These are phyloP conservation scores for Eupithecia vulgata DNA, from an alignment of 2,888 invertebrate genomes.

Conservation along the genomic window DNA sequence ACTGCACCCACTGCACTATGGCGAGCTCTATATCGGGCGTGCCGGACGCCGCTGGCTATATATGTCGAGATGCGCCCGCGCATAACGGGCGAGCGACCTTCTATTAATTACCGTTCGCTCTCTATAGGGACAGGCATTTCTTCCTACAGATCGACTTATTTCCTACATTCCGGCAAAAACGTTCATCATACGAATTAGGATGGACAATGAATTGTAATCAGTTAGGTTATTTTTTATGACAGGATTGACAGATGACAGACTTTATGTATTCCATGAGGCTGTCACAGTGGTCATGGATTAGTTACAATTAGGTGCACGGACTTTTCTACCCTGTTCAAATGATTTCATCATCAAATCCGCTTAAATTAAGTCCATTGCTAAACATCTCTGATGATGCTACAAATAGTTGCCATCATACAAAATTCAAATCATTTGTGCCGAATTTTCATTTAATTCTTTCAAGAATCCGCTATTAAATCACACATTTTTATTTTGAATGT, in stretches of 20 bases:
- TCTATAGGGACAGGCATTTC: constrained; percentile 60
- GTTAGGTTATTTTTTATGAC: not conserved
- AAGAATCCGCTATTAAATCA: not conserved
- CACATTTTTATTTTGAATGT: not conserved
- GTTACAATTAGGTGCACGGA: not conserved
- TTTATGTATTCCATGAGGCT: not conserved
- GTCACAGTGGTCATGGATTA: not conserved
- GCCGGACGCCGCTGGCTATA: constrained; percentile 69
- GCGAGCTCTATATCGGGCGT: constrained; percentile 63
- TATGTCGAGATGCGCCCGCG: constrained; percentile 72
- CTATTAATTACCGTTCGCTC: constrained; percentile 79
- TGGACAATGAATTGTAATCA: not conserved
- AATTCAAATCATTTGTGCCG: not conserved
- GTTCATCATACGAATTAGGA: constrained; percentile 30
- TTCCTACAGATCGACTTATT: constrained; percentile 48
- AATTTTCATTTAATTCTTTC: not conserved
- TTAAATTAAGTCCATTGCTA: not conserved
- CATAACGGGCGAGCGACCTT: constrained; percentile 75
- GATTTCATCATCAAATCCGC: not conserved
- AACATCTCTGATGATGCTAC: not conserved
- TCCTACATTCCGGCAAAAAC: constrained; percentile 44
- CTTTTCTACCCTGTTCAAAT: not conserved
- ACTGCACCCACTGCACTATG: constrained; percentile 29
- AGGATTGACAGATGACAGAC: too few relatives aligned
- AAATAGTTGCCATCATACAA: not conserved